Percentiles rank a stretch among this genome's conserved stretches.
phyloP scores from a whole-genome alignment of 2,888 invertebrate genomes.

The Drosophila niveifrons region DNA sequence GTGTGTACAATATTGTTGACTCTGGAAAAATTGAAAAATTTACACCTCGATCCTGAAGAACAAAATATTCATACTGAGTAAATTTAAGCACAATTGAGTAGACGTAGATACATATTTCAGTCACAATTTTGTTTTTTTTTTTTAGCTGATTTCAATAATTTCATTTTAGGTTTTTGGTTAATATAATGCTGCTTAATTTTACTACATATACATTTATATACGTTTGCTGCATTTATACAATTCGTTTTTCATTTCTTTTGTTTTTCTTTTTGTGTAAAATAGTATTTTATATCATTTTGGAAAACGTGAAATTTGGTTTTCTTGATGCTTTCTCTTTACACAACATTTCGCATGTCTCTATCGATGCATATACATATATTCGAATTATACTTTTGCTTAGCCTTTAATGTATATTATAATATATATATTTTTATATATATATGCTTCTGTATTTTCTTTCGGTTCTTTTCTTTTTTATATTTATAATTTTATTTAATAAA shows the following conservation, averaged over 20 bases:
- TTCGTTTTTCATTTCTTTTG: constrained; percentile 32
- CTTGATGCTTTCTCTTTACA: constrained; percentile 50
- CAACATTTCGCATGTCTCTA: constrained; percentile 53
- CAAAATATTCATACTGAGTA: constrained; percentile 41
- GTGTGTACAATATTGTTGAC: constrained; percentile 28
- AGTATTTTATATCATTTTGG: constrained; percentile 53
- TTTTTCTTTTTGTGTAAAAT: constrained; percentile 49
- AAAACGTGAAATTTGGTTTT: constrained; percentile 59
- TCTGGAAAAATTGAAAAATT: constrained; percentile 47
- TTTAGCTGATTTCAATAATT: constrained; percentile 69
- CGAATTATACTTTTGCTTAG: constrained; percentile 46
- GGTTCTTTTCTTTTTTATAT: constrained; percentile 18
- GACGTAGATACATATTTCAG: constrained; percentile 63
- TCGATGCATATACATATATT: constrained; percentile 54
- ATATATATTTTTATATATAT: constrained; percentile 33
- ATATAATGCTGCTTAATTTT: constrained; percentile 76
- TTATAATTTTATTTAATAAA: constrained; percentile 83
- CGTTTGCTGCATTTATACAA: constrained; percentile 74
- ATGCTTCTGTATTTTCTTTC: constrained; percentile 45
- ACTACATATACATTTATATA: constrained; percentile 75
- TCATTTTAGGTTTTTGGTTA: constrained; percentile 69
- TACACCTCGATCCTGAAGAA: constrained; percentile 55
- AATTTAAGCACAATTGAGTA: constrained; percentile 63
- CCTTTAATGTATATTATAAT: constrained; percentile 53
- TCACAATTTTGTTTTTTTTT: constrained; percentile 59